Evolutionary conservation across 1,140 invertebrate species (phyloP).

Genomic region (Aplysia californica): DNA sequence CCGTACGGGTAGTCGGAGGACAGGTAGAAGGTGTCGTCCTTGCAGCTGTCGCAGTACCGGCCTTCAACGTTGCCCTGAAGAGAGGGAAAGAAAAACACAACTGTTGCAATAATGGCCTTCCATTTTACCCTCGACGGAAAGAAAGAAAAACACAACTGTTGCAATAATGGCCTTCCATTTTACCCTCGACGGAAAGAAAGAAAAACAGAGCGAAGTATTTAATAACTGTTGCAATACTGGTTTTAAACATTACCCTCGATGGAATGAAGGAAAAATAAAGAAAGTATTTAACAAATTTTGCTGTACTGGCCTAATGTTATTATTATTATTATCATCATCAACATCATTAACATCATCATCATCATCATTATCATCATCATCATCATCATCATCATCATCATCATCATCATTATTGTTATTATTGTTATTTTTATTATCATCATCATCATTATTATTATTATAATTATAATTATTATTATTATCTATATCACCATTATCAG

Average conservation of each 20-base stretch:
- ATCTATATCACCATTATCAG: background rate
- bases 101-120: no score
- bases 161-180: no score
- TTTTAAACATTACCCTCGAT: no score
- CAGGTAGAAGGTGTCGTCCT: slow-evolving; percentile 55
- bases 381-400: slow-evolving; percentile 20
- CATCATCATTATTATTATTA: slow-evolving; percentile 9
- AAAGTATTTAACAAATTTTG: no score
- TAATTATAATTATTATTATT: background rate
- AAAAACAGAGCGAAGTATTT: no score
- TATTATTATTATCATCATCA: background rate
- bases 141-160: no score
- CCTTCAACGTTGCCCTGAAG: slow-evolving; percentile 55
- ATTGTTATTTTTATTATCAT: background rate
- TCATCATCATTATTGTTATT: background rate
- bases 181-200: no score
- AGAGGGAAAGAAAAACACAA: background rate
- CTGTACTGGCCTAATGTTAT: no score
- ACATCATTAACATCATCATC: background rate
- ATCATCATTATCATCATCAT: slow-evolving; percentile 5
- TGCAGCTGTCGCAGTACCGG: slow-evolving; percentile 53
- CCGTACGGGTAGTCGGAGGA: slow-evolving; percentile 53
- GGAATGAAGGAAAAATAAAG: no score
- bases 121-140: no score
- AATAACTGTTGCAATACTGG: no score